Conservation (phyloP, 2,797 vertebrate genomes). For the Phataginus tricuspis region DNA sequence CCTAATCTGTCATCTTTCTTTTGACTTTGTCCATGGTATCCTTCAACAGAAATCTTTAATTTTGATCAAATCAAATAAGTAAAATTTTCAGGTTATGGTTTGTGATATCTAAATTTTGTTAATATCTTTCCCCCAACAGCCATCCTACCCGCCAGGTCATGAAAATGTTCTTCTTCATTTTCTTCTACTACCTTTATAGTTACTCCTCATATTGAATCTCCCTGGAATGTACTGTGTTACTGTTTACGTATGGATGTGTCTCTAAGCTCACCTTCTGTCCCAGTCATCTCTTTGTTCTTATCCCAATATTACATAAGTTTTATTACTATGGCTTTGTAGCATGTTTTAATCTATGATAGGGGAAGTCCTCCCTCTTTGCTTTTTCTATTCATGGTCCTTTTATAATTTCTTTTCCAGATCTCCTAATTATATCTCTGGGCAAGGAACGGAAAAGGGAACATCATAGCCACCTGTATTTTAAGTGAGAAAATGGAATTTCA, state of each 20-base stretch:
- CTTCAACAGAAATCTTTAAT: not conserved
- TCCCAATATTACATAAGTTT: not conserved
- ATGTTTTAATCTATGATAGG: not conserved
- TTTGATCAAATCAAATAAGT: not conserved
- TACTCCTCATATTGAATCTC: not conserved
- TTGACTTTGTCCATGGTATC: not conserved
- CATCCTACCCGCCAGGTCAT: not conserved
- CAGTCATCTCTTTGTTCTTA: not conserved
- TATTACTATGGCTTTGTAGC: not conserved
- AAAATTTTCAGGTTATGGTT: not conserved
- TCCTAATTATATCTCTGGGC: not conserved
- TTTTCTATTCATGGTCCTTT: not conserved
- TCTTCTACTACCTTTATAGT: not conserved
- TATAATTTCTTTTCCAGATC: not conserved
- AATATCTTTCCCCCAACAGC: not conserved
- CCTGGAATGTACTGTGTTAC: not conserved
- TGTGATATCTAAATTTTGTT: not conserved
- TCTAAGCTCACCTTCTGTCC: not conserved
- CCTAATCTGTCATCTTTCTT: not conserved
- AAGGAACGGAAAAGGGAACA: constrained; percentile 11
- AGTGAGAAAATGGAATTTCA: not conserved
- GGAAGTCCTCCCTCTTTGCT: not conserved
- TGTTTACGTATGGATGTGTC: not conserved
- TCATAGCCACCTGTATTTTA: not conserved
- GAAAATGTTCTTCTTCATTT: not conserved